phyloP scores from a whole-genome alignment of 2,113 vertebrate genomes.

The Sitta europaea region DNA sequence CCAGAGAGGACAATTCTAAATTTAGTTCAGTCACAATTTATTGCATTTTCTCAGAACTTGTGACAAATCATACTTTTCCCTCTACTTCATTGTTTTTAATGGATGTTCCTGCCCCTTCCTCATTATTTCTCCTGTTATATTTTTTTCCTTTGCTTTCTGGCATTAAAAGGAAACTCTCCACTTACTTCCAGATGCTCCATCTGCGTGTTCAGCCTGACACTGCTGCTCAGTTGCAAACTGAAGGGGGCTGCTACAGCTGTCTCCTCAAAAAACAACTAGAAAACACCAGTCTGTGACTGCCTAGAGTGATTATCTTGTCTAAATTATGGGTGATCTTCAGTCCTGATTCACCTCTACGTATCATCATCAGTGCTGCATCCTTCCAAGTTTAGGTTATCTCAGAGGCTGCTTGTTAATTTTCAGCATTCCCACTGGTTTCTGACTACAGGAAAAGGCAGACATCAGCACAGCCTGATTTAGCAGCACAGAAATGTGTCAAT shows the following conservation, averaged over 20 bases:
- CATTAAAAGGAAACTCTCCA: not conserved
- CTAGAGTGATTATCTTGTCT: not conserved
- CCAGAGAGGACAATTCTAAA: not conserved
- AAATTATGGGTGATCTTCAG: not conserved
- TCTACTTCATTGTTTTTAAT: not conserved
- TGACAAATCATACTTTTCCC: not conserved
- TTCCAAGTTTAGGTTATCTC: not conserved
- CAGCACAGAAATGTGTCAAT: not conserved
- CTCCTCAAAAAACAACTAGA: not conserved
- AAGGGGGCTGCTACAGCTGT: not conserved
- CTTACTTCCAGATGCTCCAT: not conserved
- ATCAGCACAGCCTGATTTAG: constrained; percentile 2
- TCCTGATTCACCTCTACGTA: not conserved
- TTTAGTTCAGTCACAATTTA: not conserved
- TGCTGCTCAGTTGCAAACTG: not conserved
- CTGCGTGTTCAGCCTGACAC: not conserved
- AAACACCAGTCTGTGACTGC: not conserved
- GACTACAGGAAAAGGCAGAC: not conserved
- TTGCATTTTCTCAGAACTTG: not conserved
- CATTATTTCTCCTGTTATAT: not conserved
- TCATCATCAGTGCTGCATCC: not conserved
- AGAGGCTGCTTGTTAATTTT: constrained; percentile 8
- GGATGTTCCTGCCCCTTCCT: not conserved
- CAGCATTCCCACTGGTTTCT: not conserved
- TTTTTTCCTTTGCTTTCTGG: not conserved